phyloP scores from a whole-genome alignment of 2,797 vertebrate species.

The Rhadinocentrus ornatus region DNA sequence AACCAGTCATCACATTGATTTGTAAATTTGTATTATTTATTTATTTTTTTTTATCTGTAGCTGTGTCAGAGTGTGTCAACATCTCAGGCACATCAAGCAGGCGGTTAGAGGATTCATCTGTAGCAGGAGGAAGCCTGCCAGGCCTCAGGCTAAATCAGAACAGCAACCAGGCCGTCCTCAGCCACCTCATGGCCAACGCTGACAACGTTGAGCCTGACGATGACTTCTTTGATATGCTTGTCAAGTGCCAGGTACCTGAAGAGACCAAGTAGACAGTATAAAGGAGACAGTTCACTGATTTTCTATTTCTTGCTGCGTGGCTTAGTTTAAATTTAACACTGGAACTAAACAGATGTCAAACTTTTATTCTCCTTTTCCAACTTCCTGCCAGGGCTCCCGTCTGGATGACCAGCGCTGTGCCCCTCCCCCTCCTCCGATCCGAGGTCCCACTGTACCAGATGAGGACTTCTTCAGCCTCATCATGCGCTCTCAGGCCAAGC shows the following conservation, averaged over 20 bases:
- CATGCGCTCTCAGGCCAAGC: constrained; percentile 94
- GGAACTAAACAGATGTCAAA: background rate
- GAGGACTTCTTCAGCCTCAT: constrained; percentile 99
- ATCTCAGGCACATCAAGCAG: constrained; percentile 86
- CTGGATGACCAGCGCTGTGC: constrained; percentile 97
- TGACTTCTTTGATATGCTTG: constrained; percentile 93
- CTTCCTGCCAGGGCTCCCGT: constrained; percentile 87
- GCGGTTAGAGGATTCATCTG: constrained; percentile 87
- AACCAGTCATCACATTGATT: background rate
- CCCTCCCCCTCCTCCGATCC: constrained; percentile 85
- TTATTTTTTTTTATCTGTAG: constrained; percentile 63
- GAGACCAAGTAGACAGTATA: background rate
- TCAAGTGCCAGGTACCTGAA: constrained; percentile 91
- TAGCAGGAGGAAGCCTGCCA: constrained; percentile 82
- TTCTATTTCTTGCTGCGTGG: background rate
- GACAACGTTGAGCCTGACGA: constrained; percentile 88
- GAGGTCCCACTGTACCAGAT: constrained; percentile 93
- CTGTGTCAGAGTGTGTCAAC: constrained; percentile 80
- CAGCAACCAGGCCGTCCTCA: constrained; percentile 80
- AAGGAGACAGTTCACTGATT: background rate
- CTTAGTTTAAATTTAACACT: background rate
- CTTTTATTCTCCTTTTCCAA: background rate
- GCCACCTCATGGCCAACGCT: constrained; percentile 84
- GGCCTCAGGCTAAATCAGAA: constrained; percentile 86
- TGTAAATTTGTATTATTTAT: background rate